Percentiles rank a stretch among this genome's conserved stretches.
phyloP scores from a whole-genome alignment of 2,113 vertebrate species.

The Lanius collurio region DNA sequence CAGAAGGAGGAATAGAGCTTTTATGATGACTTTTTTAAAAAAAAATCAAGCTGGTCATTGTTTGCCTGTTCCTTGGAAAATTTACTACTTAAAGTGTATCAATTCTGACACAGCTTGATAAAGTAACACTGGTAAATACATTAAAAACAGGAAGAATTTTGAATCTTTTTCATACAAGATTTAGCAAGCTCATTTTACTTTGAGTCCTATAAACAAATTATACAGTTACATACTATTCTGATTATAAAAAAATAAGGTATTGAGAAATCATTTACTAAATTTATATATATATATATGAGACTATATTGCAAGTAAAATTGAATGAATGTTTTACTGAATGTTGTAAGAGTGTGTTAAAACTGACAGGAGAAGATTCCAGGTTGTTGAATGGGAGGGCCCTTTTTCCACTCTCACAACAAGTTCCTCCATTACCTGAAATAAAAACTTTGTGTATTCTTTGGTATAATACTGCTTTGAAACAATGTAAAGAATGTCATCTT shows the following conservation, averaged over 20 bases:
- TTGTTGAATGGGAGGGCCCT: fast-evolving
- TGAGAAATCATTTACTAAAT: background rate
- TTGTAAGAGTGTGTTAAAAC: background rate
- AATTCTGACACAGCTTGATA: background rate
- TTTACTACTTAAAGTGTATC: background rate
- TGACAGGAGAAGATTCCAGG: background rate
- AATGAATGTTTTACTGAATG: background rate
- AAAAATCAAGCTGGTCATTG: background rate
- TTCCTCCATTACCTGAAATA: background rate
- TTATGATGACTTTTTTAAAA: background rate
- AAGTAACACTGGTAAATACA: background rate
- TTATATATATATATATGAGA: background rate
- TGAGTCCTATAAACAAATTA: background rate
- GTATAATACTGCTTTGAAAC: background rate
- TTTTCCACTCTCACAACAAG: background rate
- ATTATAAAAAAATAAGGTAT: background rate
- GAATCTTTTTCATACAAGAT: background rate
- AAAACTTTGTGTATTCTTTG: background rate
- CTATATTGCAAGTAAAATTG: background rate
- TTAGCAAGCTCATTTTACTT: background rate
- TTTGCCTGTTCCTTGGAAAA: background rate
- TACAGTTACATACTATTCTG: background rate
- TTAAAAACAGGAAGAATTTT: background rate
- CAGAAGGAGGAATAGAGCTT: background rate
- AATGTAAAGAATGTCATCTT: background rate